A percentile compares a stretch with the other conserved stretches of the same genome.
phyloP scores from a whole-genome alignment of 2,797 vertebrate species.

The Orientallactaga sibirica region DNA sequence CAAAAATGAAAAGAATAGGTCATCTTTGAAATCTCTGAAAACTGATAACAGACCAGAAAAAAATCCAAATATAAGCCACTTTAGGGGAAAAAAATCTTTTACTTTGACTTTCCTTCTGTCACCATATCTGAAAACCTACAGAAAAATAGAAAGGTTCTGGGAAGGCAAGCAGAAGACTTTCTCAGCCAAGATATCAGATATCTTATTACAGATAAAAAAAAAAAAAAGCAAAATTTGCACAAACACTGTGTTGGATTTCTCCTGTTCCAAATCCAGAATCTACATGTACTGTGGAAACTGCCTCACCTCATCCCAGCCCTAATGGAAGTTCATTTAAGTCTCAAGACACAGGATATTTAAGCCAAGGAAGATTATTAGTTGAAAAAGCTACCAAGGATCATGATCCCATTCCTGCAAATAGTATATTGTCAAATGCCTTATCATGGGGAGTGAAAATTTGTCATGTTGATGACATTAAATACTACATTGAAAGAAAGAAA shows the following conservation, averaged over 20 bases:
- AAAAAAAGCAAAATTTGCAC: conserved; percentile 93
- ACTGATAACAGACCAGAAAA: conserved; percentile 85
- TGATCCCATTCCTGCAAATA: conserved; percentile 93
- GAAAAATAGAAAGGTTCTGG: conserved; percentile 93
- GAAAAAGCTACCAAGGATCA: conserved; percentile 95
- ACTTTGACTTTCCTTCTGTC: conserved; percentile 94
- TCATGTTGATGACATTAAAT: conserved; percentile 94
- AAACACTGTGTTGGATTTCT: conserved; percentile 89
- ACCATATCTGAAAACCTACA: conserved; percentile 87
- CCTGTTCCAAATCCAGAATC: conserved; percentile 91
- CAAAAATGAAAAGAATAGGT: conserved; percentile 86
- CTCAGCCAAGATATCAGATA: conserved; percentile 98
- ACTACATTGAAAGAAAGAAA: too few relatives aligned
- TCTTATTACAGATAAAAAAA: conserved; percentile 96
- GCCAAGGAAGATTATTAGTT: conserved; percentile 95
- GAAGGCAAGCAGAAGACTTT: conserved; percentile 97
- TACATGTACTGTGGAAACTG: conserved; percentile 86
- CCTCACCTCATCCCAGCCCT: conserved; percentile 69
- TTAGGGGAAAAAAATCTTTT: conserved; percentile 94
- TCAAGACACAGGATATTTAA: conserved; percentile 87
- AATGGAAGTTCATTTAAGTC: conserved; percentile 89
- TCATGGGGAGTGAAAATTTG: conserved; percentile 97
- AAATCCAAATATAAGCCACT: conserved; percentile 90
- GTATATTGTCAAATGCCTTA: conserved; percentile 94
- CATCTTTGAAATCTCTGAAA: conserved; percentile 84